These are phyloP conservation scores for Monochamus saltuarius DNA, from an alignment of 1,140 invertebrate genomes.

Conservation along the genomic window DNA sequence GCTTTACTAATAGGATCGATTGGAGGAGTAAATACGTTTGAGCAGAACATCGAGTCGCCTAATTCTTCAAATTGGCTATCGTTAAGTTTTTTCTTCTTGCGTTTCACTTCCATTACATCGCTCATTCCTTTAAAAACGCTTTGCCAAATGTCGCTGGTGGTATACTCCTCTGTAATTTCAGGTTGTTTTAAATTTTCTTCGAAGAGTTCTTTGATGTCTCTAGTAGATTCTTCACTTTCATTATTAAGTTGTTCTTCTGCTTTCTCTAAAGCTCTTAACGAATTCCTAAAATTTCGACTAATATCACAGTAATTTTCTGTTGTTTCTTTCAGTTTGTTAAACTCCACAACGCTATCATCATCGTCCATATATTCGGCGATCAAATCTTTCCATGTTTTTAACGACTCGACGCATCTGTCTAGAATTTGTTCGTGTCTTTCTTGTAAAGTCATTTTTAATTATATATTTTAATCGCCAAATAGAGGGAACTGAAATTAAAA, in stretches of 20 bases:
- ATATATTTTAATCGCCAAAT: too few species aligned
- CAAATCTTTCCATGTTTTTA: constrained; percentile 37
- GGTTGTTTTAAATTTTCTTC: constrained; percentile 23
- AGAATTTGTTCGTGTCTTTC: constrained; percentile 23
- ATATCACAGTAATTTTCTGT: constrained; percentile 31
- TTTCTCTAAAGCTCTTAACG: constrained; percentile 24
- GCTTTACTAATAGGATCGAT: constrained; percentile 42
- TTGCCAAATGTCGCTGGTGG: constrained; percentile 31
- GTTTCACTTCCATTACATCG: constrained; percentile 27
- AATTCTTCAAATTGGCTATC: constrained; percentile 30
- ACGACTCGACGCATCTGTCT: constrained; percentile 31
- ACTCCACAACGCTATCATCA: constrained; percentile 22
- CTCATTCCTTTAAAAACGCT: constrained; percentile 20
- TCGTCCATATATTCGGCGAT: constrained; percentile 29
- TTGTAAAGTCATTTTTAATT: constrained; percentile 20
- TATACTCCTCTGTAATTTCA: constrained; percentile 12
- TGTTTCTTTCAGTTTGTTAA: constrained; percentile 27
- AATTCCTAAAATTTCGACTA: constrained; percentile 24
- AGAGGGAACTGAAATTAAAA: too few species aligned
- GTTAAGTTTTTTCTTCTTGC: constrained; percentile 21
- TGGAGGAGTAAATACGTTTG: constrained; percentile 36
- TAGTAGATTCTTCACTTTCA: constrained; percentile 5
- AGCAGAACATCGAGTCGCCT: constrained; percentile 35
- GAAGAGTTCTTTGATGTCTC: constrained; percentile 33
- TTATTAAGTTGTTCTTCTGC: constrained; percentile 29